phyloP scores from a whole-genome alignment of 2,888 invertebrate species.

The Cryptosula pallasiana region DNA sequence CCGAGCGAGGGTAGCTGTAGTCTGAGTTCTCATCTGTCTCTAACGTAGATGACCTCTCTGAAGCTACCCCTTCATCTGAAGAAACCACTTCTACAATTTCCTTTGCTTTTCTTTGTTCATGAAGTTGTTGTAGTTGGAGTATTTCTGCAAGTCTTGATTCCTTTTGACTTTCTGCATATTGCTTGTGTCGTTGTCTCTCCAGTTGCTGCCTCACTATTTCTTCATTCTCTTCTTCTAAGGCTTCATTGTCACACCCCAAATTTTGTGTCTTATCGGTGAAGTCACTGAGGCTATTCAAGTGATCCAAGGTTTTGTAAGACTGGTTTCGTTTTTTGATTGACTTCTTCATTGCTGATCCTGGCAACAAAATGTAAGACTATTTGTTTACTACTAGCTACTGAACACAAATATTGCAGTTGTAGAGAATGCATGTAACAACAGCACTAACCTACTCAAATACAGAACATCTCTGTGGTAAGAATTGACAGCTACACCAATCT shows the following conservation, averaged over 20 bases:
- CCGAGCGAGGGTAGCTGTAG: not conserved
- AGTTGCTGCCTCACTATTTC: not conserved
- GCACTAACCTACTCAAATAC: too few relatives aligned
- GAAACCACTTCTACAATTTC: not conserved
- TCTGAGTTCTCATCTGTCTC: not conserved
- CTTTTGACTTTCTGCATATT: not conserved
- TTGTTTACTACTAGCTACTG: too few relatives aligned
- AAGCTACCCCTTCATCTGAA: not conserved
- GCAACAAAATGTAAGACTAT: too few relatives aligned
- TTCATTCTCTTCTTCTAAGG: not conserved
- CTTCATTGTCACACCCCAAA: not conserved
- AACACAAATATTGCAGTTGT: too few relatives aligned
- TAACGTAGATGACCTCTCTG: not conserved
- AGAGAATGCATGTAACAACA: too few relatives aligned
- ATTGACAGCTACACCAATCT: too few relatives aligned
- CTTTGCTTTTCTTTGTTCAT: not conserved
- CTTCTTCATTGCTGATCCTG: too few relatives aligned
- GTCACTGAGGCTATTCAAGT: too few relatives aligned
- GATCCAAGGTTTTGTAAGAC: too few relatives aligned
- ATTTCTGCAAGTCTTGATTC: not conserved
- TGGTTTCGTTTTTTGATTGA: too few relatives aligned
- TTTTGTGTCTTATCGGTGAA: not conserved
- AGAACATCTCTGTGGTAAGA: too few relatives aligned
- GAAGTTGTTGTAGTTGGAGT: not conserved
- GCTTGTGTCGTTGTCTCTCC: not conserved